Base-by-base conservation (phyloP, 35 echinoderm and acorn worm species). In the Heliocidaris erythrogramma region DNA sequence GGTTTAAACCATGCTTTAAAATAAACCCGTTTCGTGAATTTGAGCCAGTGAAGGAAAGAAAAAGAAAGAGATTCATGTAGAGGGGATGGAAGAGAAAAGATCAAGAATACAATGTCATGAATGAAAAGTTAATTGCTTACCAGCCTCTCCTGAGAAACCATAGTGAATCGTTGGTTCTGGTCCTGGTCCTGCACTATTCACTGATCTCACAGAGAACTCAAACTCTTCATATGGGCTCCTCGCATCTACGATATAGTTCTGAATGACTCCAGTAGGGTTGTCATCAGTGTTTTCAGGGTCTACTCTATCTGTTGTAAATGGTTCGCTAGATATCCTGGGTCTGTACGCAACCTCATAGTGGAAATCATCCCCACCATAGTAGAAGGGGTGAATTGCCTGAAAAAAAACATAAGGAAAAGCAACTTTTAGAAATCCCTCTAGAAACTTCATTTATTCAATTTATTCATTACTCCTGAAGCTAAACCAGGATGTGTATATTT, bases 341-440 rank as follows among this genome's bases (percentile, higher is more conserved):
- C 32, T 91, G 32, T 87, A 98, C 27, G 49, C 94, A n/a, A 98
- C 78, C 14, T 95, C 49, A 48, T 98, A 98, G 30, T 60, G 86
- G 94, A 98, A 98, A 93, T 94, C 90, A 48, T 94, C 94, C 17
- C 96, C 97, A 69, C 93, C 95, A 9, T 98, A 95, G 59, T 98
- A 85, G 59, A 88, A 94, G 0, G 95, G 95, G 49, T 97, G 97
- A 42, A 97, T 92, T 30, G 52, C 85, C 97, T 97, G 27, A 3
- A 78, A 47, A 52, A 30, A 92, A 14, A 61, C 31, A 87, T 87
- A 87, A 14, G 29, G 12, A 60, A 12, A 60, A 13, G 12, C 2
- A 2, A 60, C 12, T 6, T 60, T 5, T 14, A 60, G 59, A 60
- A 42, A 42, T 42, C 35, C 35, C 1, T 42, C 35, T 3, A 42